phyloP scores from a whole-genome alignment of 2,113 vertebrate genomes.

The Hippocampus comes region DNA sequence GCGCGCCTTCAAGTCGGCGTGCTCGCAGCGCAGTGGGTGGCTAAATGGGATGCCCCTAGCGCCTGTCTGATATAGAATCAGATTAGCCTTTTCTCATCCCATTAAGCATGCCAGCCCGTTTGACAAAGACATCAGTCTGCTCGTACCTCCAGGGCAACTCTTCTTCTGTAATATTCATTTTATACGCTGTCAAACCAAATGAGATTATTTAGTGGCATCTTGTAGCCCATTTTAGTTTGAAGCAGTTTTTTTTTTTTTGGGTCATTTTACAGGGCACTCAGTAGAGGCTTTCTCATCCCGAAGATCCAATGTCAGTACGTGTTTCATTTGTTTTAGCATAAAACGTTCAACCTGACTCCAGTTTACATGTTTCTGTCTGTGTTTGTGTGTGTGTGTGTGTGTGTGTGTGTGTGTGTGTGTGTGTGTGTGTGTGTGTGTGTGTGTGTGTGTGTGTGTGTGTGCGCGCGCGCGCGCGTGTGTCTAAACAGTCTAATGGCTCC shows the following conservation, averaged over 20 bases:
- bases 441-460: neutral
- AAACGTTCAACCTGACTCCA: constrained; percentile 1
- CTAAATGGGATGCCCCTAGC: constrained; percentile 48
- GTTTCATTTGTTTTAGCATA: neutral
- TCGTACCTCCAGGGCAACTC: constrained; percentile 34
- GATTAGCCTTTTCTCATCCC: constrained; percentile 62
- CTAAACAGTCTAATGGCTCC: constrained; percentile 19
- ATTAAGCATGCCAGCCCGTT: constrained; percentile 53
- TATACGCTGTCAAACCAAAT: constrained; percentile 11
- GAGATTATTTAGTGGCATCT: constrained; percentile 9
- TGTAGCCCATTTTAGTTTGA: neutral
- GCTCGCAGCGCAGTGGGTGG: constrained; percentile 42
- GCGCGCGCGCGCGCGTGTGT: neutral
- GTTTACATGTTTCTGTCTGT: neutral
- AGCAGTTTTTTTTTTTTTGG: neutral
- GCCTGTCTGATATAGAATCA: constrained; percentile 55
- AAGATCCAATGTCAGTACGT: neutral
- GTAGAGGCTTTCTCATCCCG: neutral
- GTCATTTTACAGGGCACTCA: neutral
- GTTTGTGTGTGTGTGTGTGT: constrained; percentile 1
- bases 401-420: too few species aligned
- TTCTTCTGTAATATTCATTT: constrained; percentile 21
- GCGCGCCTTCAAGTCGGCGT: constrained; percentile 38
- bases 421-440: too few species aligned
- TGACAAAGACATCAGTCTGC: constrained; percentile 53